Percentiles rank a stretch among this genome's conserved stretches.
phyloP scores from a whole-genome alignment of 2,797 vertebrate species.

The Euphonia xanthogaster region DNA sequence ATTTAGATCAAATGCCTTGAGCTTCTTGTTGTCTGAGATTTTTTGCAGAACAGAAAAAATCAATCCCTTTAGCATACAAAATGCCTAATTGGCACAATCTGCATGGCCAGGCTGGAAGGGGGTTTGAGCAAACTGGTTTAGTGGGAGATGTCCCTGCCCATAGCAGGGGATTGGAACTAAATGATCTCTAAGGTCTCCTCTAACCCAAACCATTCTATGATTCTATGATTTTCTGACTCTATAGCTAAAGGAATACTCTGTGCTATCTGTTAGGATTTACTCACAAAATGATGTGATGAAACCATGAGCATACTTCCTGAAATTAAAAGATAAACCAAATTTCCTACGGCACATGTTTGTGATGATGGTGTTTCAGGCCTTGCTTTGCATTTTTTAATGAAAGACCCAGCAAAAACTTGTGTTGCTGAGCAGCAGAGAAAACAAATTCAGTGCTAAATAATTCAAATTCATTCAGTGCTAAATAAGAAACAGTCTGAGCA shows the following conservation, averaged over 20 bases:
- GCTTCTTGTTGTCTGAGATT: background rate
- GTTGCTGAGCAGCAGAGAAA: background rate
- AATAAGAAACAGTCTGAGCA: background rate
- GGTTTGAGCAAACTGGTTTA: too few species aligned
- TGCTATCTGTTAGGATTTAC: background rate
- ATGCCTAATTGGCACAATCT: accelerated
- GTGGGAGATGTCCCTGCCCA: background rate
- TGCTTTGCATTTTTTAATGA: background rate
- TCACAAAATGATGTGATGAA: background rate
- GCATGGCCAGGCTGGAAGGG: background rate
- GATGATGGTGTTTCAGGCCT: background rate
- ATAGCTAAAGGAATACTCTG: background rate
- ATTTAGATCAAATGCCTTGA: background rate
- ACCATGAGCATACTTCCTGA: background rate
- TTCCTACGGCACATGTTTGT: background rate
- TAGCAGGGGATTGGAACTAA: background rate
- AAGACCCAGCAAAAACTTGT: background rate
- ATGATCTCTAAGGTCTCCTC: background rate
- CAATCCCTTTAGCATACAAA: background rate
- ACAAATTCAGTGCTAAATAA: background rate
- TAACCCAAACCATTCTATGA: background rate
- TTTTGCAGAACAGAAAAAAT: background rate
- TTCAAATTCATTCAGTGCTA: background rate
- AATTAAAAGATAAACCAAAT: background rate
- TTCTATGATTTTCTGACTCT: background rate